Evolutionary conservation across 2,113 vertebrate species (phyloP).

Genomic region (Equus quagga): DNA sequence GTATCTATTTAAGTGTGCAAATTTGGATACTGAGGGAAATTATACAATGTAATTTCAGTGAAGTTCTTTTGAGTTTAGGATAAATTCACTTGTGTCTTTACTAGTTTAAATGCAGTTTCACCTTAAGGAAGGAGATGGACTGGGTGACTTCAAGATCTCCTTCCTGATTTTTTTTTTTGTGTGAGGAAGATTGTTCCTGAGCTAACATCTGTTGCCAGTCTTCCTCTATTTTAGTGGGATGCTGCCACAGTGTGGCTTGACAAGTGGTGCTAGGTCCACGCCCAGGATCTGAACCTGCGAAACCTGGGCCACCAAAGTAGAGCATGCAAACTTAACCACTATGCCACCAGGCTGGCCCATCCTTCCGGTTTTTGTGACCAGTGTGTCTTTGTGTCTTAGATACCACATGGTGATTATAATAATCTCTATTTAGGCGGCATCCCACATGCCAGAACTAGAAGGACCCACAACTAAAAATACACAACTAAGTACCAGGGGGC

Average conservation of each 20-base stretch:
- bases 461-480: too few species aligned
- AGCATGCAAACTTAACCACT: too few species aligned
- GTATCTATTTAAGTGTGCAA: not conserved
- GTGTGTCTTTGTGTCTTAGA: not conserved
- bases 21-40: not conserved
- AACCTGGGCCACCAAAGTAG: too few species aligned
- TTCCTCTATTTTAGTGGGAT: too few species aligned
- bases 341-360: too few species aligned
- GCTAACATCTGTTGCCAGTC: too few species aligned
- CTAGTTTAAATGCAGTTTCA: not conserved
- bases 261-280: too few species aligned
- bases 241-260: too few species aligned
- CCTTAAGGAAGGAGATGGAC: not conserved
- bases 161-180: not conserved
- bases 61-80: not conserved
- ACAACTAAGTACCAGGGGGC: too few species aligned
- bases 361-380: not conserved
- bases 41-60: not conserved
- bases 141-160: not conserved
- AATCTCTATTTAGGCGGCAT: not conserved
- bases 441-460: too few species aligned
- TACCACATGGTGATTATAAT: not conserved
- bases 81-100: not conserved
- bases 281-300: too few species aligned
- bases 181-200: too few species aligned